Evolutionary conservation across 2,113 vertebrate genomes (phyloP).

Genomic region (Syrmaticus mikado): DNA sequence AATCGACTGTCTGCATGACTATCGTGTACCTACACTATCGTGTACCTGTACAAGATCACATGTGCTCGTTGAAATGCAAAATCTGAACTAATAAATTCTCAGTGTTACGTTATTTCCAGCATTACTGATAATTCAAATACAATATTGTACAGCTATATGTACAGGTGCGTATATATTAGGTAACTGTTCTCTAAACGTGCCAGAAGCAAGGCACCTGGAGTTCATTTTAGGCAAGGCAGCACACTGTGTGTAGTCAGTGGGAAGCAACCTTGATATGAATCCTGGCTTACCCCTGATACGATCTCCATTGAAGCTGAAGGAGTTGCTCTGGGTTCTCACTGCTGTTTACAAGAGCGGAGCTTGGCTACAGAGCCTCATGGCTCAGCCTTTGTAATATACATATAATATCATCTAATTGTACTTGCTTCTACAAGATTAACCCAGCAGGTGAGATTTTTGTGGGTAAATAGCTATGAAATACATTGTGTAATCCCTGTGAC

Average conservation of each 20-base stretch:
- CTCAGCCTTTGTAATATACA: background rate
- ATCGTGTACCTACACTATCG: fast-evolving
- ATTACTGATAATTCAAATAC: background rate
- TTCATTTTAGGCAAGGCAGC: background rate
- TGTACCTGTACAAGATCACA: fast-evolving
- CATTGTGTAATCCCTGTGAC: background rate
- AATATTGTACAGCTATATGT: no score
- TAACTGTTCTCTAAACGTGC: background rate
- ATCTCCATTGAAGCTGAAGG: slow-evolving; percentile 1
- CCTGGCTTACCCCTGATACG: background rate
- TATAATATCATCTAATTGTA: slow-evolving; percentile 36
- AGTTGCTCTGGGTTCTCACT: slow-evolving; percentile 27
- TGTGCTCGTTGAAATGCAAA: background rate
- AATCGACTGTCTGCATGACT: background rate
- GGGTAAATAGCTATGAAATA: background rate
- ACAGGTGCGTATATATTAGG: background rate
- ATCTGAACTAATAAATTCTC: background rate
- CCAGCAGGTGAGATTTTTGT: slow-evolving; percentile 4
- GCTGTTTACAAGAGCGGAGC: background rate
- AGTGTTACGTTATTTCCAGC: background rate
- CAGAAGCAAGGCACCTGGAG: background rate
- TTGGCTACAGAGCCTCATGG: slow-evolving; percentile 1
- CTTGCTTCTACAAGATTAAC: slow-evolving; percentile 50
- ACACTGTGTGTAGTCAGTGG: background rate
- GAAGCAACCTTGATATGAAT: background rate